Conservation (phyloP, 2,888 invertebrate species). For the Xanthorhoe designata region DNA sequence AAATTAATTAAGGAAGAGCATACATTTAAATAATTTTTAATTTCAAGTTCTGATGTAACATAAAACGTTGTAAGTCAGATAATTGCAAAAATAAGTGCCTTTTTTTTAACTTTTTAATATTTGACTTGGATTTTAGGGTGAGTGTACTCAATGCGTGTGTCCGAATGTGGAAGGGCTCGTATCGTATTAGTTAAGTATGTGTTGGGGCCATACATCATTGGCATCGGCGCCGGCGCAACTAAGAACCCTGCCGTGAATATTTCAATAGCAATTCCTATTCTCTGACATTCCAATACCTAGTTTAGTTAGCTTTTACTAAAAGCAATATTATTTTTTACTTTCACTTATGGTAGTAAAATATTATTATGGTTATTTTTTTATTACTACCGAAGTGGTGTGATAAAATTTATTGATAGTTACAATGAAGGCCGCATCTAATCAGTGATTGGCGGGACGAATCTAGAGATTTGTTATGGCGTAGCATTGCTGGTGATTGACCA, state of each 20-base stretch:
- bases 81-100: not conserved
- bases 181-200: slow-evolving; percentile 72
- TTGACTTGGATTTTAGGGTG: slow-evolving; percentile 56
- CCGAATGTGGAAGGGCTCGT: slow-evolving; percentile 63
- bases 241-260: slow-evolving; percentile 66
- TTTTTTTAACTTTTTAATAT: not conserved
- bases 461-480: slow-evolving; percentile 67
- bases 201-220: slow-evolving; percentile 78
- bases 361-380: slow-evolving; percentile 75
- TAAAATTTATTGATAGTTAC: slow-evolving; percentile 81
- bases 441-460: slow-evolving; percentile 72
- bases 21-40: slow-evolving; percentile 2
- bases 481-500: slow-evolving; percentile 70
- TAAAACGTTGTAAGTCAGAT: not conserved
- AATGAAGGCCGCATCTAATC: slow-evolving; percentile 71
- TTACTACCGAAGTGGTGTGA: slow-evolving; percentile 81
- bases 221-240: slow-evolving; percentile 74
- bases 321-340: slow-evolving; percentile 22
- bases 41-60: not conserved
- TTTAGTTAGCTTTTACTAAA: not conserved
- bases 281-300: slow-evolving; percentile 9
- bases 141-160: slow-evolving; percentile 62
- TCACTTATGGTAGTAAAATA: slow-evolving; percentile 60
- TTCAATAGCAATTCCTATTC: slow-evolving; percentile 49
- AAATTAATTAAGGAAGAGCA: slow-evolving; percentile 13